phyloP scores from a whole-genome alignment of 2,113 vertebrate species.

The Chitala chitala region DNA sequence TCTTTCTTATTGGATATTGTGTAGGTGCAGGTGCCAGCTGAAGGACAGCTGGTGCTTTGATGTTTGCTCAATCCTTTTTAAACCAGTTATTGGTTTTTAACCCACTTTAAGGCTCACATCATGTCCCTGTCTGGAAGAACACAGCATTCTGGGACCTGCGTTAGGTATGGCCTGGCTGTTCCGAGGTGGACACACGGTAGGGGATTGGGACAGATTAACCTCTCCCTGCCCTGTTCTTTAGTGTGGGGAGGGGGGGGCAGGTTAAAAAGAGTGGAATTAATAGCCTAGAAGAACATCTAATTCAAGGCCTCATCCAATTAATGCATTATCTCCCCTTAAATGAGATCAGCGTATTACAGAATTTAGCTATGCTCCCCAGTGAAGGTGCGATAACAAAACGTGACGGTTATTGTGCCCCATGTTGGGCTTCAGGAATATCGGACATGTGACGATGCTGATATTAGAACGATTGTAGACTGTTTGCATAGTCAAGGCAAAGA shows the following conservation, averaged over 20 bases:
- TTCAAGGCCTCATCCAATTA: constrained; percentile 75
- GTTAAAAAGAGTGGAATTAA: constrained; percentile 70
- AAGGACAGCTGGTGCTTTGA: not conserved
- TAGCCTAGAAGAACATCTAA: constrained; percentile 61
- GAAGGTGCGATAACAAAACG: constrained; percentile 57
- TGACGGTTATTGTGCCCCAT: constrained; percentile 21
- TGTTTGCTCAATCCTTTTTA: constrained; percentile 26
- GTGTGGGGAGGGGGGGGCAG: constrained; percentile 51
- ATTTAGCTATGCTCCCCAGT: constrained; percentile 49
- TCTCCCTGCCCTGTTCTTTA: constrained; percentile 59
- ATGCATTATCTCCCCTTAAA: constrained; percentile 68
- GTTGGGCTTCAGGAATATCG: not conserved
- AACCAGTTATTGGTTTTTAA: constrained; percentile 34
- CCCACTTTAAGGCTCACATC: constrained; percentile 34
- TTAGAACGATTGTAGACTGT: not conserved
- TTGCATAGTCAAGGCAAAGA: not conserved
- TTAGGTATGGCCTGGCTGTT: constrained; percentile 32
- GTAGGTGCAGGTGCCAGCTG: too few relatives aligned
- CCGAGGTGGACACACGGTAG: constrained; percentile 38
- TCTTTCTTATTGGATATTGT: not conserved
- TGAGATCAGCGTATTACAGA: constrained; percentile 61
- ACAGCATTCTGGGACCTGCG: constrained; percentile 30
- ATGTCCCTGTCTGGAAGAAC: too few relatives aligned
- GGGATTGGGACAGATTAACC: constrained; percentile 76
- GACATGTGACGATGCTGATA: not conserved